Evolutionary conservation across 2,113 vertebrate genomes (phyloP).

Genomic region (Nicator chloris): DNA sequence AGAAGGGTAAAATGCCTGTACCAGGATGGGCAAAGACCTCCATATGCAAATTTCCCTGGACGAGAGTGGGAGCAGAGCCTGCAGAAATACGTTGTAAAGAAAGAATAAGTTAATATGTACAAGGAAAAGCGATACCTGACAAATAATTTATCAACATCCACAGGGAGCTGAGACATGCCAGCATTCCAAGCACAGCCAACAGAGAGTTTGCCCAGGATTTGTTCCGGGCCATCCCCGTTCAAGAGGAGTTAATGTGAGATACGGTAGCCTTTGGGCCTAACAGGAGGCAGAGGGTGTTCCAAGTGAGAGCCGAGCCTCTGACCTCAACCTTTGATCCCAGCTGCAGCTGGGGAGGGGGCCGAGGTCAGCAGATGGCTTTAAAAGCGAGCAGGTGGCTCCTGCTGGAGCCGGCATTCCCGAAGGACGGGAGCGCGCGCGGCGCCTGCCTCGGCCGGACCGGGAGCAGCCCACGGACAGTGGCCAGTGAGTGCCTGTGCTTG

Average conservation of each 20-base stretch:
- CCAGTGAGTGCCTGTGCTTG: not conserved
- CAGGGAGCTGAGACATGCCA: not conserved
- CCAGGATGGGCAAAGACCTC: not conserved
- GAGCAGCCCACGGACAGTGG: not conserved
- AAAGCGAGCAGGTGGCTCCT: not conserved
- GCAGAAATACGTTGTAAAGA: not conserved
- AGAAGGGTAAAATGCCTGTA: not conserved
- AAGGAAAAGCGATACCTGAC: not conserved
- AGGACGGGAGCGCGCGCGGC: not conserved
- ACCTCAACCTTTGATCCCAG: slow-evolving; percentile 20
- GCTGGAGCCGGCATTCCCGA: fast-evolving
- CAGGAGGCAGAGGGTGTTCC: not conserved
- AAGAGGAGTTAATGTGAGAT: not conserved
- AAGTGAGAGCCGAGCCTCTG: not conserved
- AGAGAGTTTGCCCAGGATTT: not conserved
- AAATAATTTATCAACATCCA: slow-evolving; percentile 11
- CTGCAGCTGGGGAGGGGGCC: not conserved
- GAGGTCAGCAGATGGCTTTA: not conserved
- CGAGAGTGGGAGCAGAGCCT: not conserved
- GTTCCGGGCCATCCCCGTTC: not conserved
- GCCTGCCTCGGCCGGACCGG: fast-evolving
- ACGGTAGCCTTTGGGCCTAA: not conserved
- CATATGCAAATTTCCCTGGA: not conserved
- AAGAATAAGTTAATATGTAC: slow-evolving; percentile 20
- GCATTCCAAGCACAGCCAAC: not conserved